Evolutionary conservation across 1,140 invertebrate species (phyloP).

Genomic region (Cydia amplana): DNA sequence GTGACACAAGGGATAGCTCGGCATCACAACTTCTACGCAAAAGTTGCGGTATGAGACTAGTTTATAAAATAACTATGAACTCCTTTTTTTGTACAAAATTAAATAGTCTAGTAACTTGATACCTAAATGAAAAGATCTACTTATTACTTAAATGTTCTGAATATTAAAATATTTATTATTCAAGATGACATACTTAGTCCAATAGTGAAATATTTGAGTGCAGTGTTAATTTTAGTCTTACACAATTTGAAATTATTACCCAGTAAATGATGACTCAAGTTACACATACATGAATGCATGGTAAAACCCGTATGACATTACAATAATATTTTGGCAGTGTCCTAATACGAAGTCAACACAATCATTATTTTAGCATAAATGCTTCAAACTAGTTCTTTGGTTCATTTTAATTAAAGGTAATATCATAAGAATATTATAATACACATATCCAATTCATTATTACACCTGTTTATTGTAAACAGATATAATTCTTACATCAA

Average conservation of each 20-base stretch:
- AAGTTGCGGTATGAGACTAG: too few relatives aligned
- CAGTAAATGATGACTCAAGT: not conserved
- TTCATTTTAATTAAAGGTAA: not conserved
- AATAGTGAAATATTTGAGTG: too few relatives aligned
- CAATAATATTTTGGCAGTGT: conserved; percentile 14
- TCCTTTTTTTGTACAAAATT: too few relatives aligned
- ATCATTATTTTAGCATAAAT: not conserved
- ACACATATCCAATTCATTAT: conserved; percentile 3
- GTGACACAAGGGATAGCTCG: too few relatives aligned
- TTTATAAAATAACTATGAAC: too few relatives aligned
- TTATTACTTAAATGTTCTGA: too few relatives aligned
- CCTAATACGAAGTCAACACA: not conserved
- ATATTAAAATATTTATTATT: too few relatives aligned
- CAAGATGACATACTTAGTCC: too few relatives aligned
- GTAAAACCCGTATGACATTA: not conserved
- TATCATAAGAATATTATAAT: not conserved
- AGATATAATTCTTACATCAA: not conserved
- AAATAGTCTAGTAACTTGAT: too few relatives aligned
- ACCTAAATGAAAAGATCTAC: too few relatives aligned
- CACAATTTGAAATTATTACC: conserved; percentile 3
- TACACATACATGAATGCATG: not conserved
- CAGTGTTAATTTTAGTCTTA: too few relatives aligned
- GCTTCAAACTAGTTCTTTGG: not conserved
- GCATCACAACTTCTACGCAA: too few relatives aligned
- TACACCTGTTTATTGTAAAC: not conserved